A percentile compares a stretch with the other conserved stretches of the same genome.
Conservation (phyloP, 2,888 invertebrate species). For the Brenthis daphne region DNA sequence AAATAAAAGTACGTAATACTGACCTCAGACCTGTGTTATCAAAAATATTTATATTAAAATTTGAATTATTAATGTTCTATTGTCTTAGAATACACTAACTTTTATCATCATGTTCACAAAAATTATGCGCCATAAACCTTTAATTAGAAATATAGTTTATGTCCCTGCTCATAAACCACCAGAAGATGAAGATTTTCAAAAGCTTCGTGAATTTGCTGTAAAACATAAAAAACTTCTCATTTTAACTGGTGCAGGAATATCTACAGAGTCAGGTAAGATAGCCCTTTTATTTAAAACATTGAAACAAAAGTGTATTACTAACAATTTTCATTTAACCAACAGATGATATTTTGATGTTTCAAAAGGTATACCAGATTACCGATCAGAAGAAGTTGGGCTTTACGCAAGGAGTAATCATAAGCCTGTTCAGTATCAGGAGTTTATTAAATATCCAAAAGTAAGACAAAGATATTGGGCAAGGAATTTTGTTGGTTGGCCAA, state of each 20-base stretch:
- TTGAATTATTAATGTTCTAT: no score
- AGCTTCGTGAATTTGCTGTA: constrained; percentile 83
- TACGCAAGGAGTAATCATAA: constrained; percentile 92
- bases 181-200: constrained; percentile 80
- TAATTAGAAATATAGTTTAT: constrained; percentile 56
- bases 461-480: constrained; percentile 97
- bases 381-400: constrained; percentile 95
- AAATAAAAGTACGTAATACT: no score
- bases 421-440: constrained; percentile 94
- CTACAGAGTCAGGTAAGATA: constrained; percentile 93
- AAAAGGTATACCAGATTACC: constrained; percentile 95
- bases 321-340: no score
- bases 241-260: constrained; percentile 96
- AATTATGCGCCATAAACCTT: constrained; percentile 24
- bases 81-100: no score
- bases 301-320: background rate
- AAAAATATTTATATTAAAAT: no score
- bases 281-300: background rate
- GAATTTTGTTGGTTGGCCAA: constrained; percentile 96
- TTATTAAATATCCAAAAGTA: constrained; percentile 84
- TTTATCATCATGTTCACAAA: background rate
- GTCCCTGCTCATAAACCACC: constrained; percentile 90
- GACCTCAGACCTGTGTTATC: no score
- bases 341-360: background rate
- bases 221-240: constrained; percentile 84